phyloP scores from a whole-genome alignment of 1,140 invertebrate genomes.

The Paraescarpia echinospica region DNA sequence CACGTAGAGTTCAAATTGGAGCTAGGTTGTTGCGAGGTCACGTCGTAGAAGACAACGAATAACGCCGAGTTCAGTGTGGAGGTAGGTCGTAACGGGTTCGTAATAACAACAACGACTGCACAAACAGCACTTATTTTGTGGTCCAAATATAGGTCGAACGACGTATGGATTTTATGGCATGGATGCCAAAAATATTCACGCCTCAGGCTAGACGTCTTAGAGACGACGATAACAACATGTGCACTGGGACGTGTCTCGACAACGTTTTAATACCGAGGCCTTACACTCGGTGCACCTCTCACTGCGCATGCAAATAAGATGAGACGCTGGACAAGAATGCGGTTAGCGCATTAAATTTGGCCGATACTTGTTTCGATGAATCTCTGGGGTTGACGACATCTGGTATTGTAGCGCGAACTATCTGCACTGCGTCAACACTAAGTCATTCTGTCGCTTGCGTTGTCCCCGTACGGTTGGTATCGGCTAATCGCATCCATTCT shows the following conservation, averaged over 20 bases:
- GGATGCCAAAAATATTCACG: neutral
- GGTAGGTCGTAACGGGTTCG: neutral
- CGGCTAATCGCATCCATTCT: neutral
- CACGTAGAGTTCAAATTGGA: neutral
- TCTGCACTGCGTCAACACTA: neutral
- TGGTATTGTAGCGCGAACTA: neutral
- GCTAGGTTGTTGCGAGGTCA: too few species aligned
- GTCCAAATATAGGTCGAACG: neutral
- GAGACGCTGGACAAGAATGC: neutral
- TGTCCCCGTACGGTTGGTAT: neutral
- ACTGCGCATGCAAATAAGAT: neutral
- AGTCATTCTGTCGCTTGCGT: neutral
- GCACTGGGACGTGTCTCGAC: neutral
- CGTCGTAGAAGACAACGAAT: too few species aligned
- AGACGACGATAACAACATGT: neutral
- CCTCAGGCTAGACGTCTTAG: neutral
- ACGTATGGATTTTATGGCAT: too few species aligned
- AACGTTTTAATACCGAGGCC: neutral
- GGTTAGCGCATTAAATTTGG: neutral
- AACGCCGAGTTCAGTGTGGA: neutral
- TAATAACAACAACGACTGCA: too few species aligned
- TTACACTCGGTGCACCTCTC: neutral
- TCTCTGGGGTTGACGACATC: neutral
- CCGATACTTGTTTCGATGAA: neutral
- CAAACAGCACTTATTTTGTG: neutral